Evolutionary conservation across 2,113 vertebrate genomes (phyloP).

Genomic region (Zosterops japonicus): DNA sequence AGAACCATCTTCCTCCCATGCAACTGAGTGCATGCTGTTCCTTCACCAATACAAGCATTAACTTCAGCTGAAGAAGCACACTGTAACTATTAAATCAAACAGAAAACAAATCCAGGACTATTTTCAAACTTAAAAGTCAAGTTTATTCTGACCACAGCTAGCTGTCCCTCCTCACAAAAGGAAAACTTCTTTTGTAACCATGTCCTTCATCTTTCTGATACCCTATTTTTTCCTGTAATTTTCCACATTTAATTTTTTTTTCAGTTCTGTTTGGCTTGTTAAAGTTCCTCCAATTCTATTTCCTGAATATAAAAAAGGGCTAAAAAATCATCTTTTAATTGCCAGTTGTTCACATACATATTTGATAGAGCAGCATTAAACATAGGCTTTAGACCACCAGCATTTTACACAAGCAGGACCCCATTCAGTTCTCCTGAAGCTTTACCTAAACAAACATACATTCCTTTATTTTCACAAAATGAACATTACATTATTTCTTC

Average conservation of each 20-base stretch:
- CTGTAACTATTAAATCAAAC: neutral
- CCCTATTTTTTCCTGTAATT: neutral
- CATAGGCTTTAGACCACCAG: neutral
- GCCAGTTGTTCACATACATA: neutral
- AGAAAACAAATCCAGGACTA: neutral
- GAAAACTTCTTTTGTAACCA: neutral
- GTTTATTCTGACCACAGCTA: neutral
- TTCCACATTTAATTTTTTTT: neutral
- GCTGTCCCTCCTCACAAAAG: neutral
- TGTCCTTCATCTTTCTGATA: neutral
- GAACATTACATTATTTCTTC: neutral
- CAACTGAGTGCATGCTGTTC: neutral
- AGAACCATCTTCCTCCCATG: neutral
- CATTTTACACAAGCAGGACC: neutral
- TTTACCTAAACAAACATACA: neutral
- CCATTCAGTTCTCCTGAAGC: neutral
- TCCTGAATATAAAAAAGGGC: conserved; percentile 1
- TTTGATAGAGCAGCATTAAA: neutral
- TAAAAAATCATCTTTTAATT: neutral
- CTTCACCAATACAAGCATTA: neutral
- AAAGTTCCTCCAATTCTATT: neutral
- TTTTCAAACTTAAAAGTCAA: neutral
- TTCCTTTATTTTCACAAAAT: neutral
- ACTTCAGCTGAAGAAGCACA: neutral
- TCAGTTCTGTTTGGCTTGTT: neutral